Conservation (phyloP, 2,888 invertebrate genomes). For the Apocheima hispidaria region DNA sequence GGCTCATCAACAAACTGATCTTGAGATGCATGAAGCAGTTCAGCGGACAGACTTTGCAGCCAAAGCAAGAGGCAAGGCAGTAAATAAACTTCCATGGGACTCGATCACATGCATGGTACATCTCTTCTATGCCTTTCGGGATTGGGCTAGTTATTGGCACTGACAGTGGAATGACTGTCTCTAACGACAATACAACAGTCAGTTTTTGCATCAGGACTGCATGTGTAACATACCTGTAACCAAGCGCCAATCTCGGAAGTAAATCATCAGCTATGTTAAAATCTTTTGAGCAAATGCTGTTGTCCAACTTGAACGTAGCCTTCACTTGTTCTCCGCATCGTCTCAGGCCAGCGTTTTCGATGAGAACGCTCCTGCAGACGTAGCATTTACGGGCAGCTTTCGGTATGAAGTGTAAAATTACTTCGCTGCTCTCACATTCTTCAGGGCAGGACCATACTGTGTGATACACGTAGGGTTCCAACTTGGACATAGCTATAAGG, state of each 20-base stretch:
- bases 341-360: constrained; percentile 74
- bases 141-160: constrained; percentile 60
- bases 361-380: constrained; percentile 67
- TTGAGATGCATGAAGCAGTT: constrained; percentile 78
- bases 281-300: constrained; percentile 54
- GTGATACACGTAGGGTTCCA: constrained; percentile 69
- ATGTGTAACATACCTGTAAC: constrained; percentile 60
- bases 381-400: constrained; percentile 72
- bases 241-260: constrained; percentile 62
- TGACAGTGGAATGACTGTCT: constrained; percentile 54
- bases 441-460: constrained; percentile 81
- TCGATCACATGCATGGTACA: constrained; percentile 63
- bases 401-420: constrained; percentile 71
- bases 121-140: constrained; percentile 62
- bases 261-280: constrained; percentile 70
- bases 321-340: constrained; percentile 73
- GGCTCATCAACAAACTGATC: constrained; percentile 72
- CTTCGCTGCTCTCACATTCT: constrained; percentile 76
- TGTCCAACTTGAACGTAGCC: constrained; percentile 62
- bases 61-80: constrained; percentile 74
- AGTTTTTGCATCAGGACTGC: constrained; percentile 63
- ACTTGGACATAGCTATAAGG: constrained; percentile 65
- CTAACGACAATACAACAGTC: constrained; percentile 65
- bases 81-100: constrained; percentile 77
- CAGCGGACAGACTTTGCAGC: constrained; percentile 68